Evolutionary conservation across 2,797 vertebrate genomes (phyloP).

Genomic region (Calcarius lapponicus): DNA sequence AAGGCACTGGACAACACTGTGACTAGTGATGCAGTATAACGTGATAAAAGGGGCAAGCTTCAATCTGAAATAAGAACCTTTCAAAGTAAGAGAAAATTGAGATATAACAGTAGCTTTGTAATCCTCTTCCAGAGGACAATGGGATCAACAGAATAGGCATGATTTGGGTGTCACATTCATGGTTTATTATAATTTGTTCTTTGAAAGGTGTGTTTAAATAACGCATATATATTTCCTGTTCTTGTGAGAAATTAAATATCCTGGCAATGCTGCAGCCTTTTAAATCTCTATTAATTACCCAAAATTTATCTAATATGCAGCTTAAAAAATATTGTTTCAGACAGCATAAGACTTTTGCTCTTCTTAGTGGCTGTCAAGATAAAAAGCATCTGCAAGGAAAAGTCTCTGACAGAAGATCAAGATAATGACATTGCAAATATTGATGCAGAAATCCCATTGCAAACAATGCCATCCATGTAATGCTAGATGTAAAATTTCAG

Average conservation of each 20-base stretch:
- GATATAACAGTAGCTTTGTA: not conserved
- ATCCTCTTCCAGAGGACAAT: not conserved
- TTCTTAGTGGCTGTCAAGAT: not conserved
- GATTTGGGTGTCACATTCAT: not conserved
- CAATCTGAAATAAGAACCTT: not conserved
- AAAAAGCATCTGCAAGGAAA: not conserved
- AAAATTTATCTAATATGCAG: not conserved
- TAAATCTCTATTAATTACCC: not conserved
- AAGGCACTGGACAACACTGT: not conserved
- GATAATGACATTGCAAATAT: not conserved
- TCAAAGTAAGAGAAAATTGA: not conserved
- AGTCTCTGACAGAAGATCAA: not conserved
- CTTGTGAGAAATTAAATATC: not conserved
- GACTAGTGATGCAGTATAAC: accelerated
- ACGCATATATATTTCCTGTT: not conserved
- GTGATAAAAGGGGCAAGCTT: not conserved
- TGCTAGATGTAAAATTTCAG: not conserved
- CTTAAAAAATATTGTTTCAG: not conserved
- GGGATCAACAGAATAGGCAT: not conserved
- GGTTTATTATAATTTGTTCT: not conserved
- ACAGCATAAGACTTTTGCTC: not conserved
- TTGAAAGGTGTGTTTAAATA: not conserved
- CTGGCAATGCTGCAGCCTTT: not conserved
- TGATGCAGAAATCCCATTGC: not conserved
- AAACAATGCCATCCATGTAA: not conserved